Conservation (phyloP, 2,888 invertebrate species). For the Acronicta aceris region DNA sequence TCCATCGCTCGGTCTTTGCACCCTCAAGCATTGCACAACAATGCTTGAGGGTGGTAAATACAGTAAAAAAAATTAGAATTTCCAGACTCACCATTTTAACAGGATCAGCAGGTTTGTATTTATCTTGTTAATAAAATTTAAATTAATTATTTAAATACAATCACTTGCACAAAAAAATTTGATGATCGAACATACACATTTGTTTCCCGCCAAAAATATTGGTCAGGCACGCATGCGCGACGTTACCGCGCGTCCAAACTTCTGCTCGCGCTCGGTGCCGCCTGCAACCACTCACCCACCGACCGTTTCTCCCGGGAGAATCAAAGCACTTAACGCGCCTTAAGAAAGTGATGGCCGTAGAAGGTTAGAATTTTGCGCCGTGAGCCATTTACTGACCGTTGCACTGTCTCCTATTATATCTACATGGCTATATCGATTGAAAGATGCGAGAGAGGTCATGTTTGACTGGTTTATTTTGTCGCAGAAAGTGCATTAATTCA, state of each 20-base stretch:
- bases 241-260: slow-evolving; percentile 74
- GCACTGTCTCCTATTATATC: slow-evolving; percentile 35
- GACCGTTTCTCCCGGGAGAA: slow-evolving; percentile 72
- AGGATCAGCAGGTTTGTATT: not conserved
- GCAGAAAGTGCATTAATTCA: slow-evolving; percentile 44
- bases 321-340: slow-evolving; percentile 75
- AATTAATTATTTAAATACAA: slow-evolving; percentile 13
- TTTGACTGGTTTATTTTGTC: slow-evolving; percentile 37
- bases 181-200: slow-evolving; percentile 45
- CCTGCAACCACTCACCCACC: slow-evolving; percentile 71
- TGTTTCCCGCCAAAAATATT: slow-evolving; percentile 73
- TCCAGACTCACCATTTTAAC: slow-evolving; percentile 37
- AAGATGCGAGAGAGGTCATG: slow-evolving; percentile 34
- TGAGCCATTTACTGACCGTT: slow-evolving; percentile 36
- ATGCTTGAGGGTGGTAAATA: too few relatives aligned
- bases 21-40: too few relatives aligned
- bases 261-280: slow-evolving; percentile 67
- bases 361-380: slow-evolving; percentile 62
- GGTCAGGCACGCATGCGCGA: slow-evolving; percentile 74
- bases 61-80: not conserved
- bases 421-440: slow-evolving; percentile 23
- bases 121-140: slow-evolving; percentile 14
- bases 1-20: too few relatives aligned
- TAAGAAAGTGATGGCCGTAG: slow-evolving; percentile 80
- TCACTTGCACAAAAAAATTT: slow-evolving; percentile 42